These are phyloP conservation scores for Gasterosteus aculeatus DNA, from an alignment of 2,113 vertebrate species.

Conservation along the genomic window DNA sequence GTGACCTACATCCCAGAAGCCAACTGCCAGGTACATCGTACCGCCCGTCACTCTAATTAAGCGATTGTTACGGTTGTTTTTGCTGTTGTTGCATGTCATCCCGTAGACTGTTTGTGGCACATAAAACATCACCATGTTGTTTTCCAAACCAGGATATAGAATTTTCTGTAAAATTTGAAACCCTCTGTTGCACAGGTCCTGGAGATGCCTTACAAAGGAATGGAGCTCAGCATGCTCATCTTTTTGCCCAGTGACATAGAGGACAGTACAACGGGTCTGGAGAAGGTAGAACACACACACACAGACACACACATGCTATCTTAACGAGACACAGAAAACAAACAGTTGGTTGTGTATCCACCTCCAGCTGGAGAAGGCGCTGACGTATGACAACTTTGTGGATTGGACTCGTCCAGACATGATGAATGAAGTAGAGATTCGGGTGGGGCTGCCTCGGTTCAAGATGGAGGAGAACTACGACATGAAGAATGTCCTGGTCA, in stretches of 20 bases:
- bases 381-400: constrained; percentile 83
- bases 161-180: constrained; percentile 2
- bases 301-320: neutral
- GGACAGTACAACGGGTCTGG: constrained; percentile 86
- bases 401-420: constrained; percentile 81
- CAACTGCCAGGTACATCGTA: constrained; percentile 68
- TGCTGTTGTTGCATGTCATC: neutral
- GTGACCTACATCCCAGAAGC: constrained; percentile 82
- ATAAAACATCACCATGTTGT: neutral
- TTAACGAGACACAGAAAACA: neutral
- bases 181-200: constrained; percentile 77
- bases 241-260: constrained; percentile 87
- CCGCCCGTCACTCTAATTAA: neutral
- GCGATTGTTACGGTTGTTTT: neutral
- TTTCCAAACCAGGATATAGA: neutral
- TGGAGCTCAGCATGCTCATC: constrained; percentile 94
- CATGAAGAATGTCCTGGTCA: constrained; percentile 76
- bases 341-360: neutral
- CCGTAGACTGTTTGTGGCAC: neutral
- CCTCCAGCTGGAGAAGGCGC: constrained; percentile 80
- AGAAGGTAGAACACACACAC: constrained; percentile 82
- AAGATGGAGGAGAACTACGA: constrained; percentile 85
- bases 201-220: constrained; percentile 90
- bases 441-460: constrained; percentile 83
- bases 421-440: constrained; percentile 78